phyloP scores from a whole-genome alignment of 2,113 vertebrate species.

The Leptocoma aspasia region DNA sequence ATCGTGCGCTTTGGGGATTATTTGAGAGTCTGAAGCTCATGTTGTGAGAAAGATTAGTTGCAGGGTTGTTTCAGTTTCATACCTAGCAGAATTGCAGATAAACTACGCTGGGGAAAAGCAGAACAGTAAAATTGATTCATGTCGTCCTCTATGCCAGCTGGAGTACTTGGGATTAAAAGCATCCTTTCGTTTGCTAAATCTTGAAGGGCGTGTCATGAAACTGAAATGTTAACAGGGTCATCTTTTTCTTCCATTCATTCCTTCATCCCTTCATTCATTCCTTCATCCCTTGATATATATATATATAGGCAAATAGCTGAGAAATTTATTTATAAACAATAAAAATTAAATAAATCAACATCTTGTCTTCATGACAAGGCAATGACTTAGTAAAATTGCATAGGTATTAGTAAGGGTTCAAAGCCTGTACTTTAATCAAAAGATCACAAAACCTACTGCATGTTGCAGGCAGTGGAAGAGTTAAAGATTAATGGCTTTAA shows the following conservation, averaged over 20 bases:
- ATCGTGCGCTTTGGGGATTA: neutral
- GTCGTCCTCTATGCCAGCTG: neutral
- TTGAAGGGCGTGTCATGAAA: neutral
- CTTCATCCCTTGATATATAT: neutral
- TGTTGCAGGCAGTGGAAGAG: constrained; percentile 65
- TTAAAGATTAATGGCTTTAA: constrained; percentile 80
- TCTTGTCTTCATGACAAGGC: neutral
- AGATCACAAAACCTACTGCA: constrained; percentile 13
- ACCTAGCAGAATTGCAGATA: neutral
- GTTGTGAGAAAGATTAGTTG: constrained; percentile 21
- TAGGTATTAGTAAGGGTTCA: constrained; percentile 40
- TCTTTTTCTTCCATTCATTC: constrained; percentile 4
- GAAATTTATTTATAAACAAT: neutral
- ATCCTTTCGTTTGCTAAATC: constrained; percentile 16
- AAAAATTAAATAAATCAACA: neutral
- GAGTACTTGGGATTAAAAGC: constrained; percentile 24
- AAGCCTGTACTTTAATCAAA: constrained; percentile 54
- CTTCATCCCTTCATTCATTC: neutral
- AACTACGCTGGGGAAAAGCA: neutral
- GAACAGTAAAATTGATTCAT: constrained; percentile 44
- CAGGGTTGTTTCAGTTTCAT: constrained; percentile 2
- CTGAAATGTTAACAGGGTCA: constrained; percentile 13
- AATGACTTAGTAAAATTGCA: neutral
- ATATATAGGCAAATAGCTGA: neutral
- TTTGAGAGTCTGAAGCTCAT: neutral